Percentiles rank a stretch among this genome's conserved stretches.
Conservation (phyloP, 2,888 invertebrate species). For the Neria commutata region DNA sequence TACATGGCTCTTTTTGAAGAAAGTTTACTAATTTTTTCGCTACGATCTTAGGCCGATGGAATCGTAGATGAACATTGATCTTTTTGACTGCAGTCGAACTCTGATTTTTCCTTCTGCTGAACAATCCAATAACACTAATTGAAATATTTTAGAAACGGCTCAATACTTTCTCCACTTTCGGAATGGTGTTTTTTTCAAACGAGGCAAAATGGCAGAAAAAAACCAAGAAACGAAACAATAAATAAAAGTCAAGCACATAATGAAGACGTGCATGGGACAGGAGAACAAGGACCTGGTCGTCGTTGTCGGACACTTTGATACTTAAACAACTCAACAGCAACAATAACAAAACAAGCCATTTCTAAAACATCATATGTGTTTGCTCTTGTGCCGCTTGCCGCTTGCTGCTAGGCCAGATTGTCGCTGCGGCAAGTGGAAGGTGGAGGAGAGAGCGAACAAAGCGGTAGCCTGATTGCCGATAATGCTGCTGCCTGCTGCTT, state of each 20-base stretch:
- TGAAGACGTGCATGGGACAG: neutral
- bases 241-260: neutral
- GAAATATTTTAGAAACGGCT: neutral
- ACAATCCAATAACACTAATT: no score
- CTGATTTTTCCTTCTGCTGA: no score
- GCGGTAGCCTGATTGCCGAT: conserved; percentile 56
- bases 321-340: conserved; percentile 2
- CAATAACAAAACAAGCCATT: neutral
- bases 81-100: no score
- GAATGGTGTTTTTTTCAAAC: no score
- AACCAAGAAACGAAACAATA: neutral
- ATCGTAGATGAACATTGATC: no score
- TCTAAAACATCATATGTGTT: neutral
- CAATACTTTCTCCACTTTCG: neutral
- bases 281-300: neutral
- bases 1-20: no score
- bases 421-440: conserved; percentile 28
- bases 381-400: conserved; percentile 11
- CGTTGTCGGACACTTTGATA: neutral
- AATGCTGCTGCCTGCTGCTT: conserved; percentile 36
- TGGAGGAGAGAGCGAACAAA: conserved; percentile 45
- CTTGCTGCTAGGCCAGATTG: conserved; percentile 41
- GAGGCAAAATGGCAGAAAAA: no score
- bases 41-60: no score
- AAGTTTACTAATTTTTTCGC: no score